phyloP scores from a whole-genome alignment of 2,113 vertebrate genomes.

The Cacatua alba region DNA sequence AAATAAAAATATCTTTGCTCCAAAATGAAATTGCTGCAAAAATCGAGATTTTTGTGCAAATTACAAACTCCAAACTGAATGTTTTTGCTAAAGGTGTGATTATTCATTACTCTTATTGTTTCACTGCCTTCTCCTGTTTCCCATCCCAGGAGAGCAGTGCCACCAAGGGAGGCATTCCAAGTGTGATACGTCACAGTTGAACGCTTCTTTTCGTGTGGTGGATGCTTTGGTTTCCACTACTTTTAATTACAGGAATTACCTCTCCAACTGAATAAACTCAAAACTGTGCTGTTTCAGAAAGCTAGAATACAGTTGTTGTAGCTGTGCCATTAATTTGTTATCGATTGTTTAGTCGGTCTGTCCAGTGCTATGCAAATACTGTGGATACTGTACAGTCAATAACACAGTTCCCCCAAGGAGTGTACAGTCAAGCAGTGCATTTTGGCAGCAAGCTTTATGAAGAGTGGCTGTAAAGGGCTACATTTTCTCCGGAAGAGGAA shows the following conservation, averaged over 20 bases:
- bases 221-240: constrained; percentile 33
- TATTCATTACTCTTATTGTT: constrained; percentile 57
- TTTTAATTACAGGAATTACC: constrained; percentile 25
- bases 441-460: neutral
- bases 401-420: neutral
- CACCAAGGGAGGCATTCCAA: constrained; percentile 48
- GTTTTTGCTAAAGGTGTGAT: constrained; percentile 37
- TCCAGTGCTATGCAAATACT: neutral
- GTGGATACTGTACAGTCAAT: neutral
- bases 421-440: neutral
- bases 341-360: neutral
- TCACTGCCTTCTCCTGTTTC: constrained; percentile 14
- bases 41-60: neutral
- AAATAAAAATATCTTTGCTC: neutral
- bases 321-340: neutral
- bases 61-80: neutral
- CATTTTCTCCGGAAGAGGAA: neutral
- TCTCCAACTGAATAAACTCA: neutral
- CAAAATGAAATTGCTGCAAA: constrained; percentile 19
- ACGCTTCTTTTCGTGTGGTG: constrained; percentile 9
- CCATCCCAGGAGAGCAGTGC: constrained; percentile 12
- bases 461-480: neutral
- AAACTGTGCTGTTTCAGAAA: neutral
- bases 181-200: neutral
- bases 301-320: neutral